These are phyloP conservation scores for Drosophila sechellia DNA, from an alignment of 1,140 invertebrate species.

Conservation along the genomic window DNA sequence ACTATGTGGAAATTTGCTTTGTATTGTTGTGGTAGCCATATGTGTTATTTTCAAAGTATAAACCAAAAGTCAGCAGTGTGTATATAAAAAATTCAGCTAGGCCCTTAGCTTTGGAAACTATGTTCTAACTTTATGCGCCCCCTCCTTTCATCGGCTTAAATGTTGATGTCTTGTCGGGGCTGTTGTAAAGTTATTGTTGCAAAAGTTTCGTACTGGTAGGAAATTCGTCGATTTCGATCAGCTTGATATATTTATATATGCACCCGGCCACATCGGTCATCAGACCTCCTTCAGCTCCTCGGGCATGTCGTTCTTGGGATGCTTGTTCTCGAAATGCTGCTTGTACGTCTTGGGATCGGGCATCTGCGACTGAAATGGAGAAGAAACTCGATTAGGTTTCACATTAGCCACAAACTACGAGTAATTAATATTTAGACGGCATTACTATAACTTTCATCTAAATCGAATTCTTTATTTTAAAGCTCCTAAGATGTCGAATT, in stretches of 20 bases:
- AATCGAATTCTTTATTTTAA: no score
- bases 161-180: slow-evolving; percentile 23
- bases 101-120: slow-evolving; percentile 23
- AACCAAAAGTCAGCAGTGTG: slow-evolving; percentile 34
- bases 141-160: slow-evolving; percentile 32
- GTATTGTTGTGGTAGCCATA: slow-evolving; percentile 44
- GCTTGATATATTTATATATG: slow-evolving; percentile 42
- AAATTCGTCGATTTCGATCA: slow-evolving; percentile 61
- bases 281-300: slow-evolving; percentile 93
- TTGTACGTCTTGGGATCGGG: slow-evolving; percentile 99
- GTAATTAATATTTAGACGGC: not conserved
- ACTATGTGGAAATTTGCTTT: slow-evolving; percentile 36
- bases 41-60: slow-evolving; percentile 25
- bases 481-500: no score
- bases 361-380: slow-evolving; percentile 94
- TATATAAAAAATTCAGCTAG: slow-evolving; percentile 57
- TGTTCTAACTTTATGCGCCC: slow-evolving; percentile 9
- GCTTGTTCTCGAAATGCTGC: slow-evolving; percentile 99
- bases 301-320: slow-evolving; percentile 97
- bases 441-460: no score
- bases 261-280: slow-evolving; percentile 8
- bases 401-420: not conserved
- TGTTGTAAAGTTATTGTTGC: slow-evolving; percentile 48
- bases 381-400: slow-evolving; percentile 1
- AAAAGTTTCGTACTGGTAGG: slow-evolving; percentile 63